A percentile compares a stretch with the other conserved stretches of the same genome.
phyloP scores from a whole-genome alignment of 2,113 vertebrate genomes.

The Limanda limanda region DNA sequence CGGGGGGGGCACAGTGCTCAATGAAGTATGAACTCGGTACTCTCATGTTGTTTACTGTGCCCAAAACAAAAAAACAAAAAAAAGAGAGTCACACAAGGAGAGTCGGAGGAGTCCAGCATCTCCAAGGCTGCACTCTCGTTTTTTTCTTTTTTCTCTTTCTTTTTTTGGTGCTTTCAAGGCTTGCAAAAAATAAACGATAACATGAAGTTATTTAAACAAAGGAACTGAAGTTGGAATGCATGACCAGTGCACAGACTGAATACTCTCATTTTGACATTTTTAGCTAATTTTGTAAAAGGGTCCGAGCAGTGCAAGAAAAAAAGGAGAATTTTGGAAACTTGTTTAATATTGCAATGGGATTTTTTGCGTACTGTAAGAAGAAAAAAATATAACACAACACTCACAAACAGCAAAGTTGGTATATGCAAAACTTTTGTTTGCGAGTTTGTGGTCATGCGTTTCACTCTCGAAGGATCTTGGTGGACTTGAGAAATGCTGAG shows the following conservation, averaged over 20 bases:
- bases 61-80: slow-evolving; percentile 23
- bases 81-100: slow-evolving; percentile 38
- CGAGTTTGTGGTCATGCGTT: slow-evolving; percentile 72
- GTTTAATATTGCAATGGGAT: slow-evolving; percentile 61
- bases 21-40: slow-evolving; percentile 85
- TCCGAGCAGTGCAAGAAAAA: slow-evolving; percentile 53
- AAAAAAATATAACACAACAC: neutral
- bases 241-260: slow-evolving; percentile 82
- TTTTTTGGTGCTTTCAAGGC: slow-evolving; percentile 83
- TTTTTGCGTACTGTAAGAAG: slow-evolving; percentile 66
- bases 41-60: slow-evolving; percentile 76
- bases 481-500: slow-evolving; percentile 69
- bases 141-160: slow-evolving; percentile 54
- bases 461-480: slow-evolving; percentile 62
- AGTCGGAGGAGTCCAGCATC: slow-evolving; percentile 64
- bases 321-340: slow-evolving; percentile 58
- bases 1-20: slow-evolving; percentile 79
- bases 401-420: slow-evolving; percentile 76
- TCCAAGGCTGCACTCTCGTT: slow-evolving; percentile 54
- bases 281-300: slow-evolving; percentile 75
- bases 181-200: slow-evolving; percentile 86
- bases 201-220: slow-evolving; percentile 73
- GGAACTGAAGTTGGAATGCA: slow-evolving; percentile 86
- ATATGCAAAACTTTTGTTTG: slow-evolving; percentile 76
- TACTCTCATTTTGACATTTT: slow-evolving; percentile 77